Evolutionary conservation across 2,888 invertebrate genomes (phyloP).

Genomic region (Drosophila picticornis): DNA sequence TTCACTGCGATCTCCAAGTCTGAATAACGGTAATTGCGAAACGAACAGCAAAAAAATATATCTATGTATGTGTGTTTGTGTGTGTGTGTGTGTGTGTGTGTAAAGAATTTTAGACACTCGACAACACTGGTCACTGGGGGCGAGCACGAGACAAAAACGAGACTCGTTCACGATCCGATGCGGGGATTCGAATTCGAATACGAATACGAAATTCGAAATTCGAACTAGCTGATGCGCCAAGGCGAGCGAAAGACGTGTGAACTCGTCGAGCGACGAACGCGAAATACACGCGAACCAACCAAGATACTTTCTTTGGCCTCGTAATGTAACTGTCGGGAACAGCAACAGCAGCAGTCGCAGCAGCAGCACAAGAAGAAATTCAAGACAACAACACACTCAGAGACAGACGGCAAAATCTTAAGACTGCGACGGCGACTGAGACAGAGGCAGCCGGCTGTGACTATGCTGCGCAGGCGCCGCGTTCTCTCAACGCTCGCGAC

Average conservation of each 20-base stretch:
- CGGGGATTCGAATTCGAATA: conserved; percentile 38
- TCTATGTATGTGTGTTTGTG: conserved; percentile 13
- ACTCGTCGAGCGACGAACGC: conserved; percentile 85
- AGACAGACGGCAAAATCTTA: conserved; percentile 37
- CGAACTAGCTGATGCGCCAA: conserved; percentile 52
- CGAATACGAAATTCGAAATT: conserved; percentile 37
- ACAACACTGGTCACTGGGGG: conserved; percentile 36
- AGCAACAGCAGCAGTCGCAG: conserved; percentile 66
- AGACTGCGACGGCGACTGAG: conserved; percentile 37
- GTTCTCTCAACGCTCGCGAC: conserved; percentile 42
- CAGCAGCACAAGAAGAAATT: conserved; percentile 59
- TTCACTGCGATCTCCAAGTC: conserved; percentile 62
- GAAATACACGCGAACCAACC: conserved; percentile 84
- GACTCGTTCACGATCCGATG: conserved; percentile 55
- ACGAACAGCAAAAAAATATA: conserved; percentile 53
- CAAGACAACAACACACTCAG: conserved; percentile 60
- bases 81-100: background rate
- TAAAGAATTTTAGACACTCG: conserved; percentile 51
- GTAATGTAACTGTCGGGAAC: conserved; percentile 80
- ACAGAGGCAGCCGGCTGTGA: conserved; percentile 54
- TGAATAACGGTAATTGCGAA: conserved; percentile 69
- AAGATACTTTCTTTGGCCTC: conserved; percentile 85
- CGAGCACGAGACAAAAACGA: conserved; percentile 61
- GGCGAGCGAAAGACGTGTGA: conserved; percentile 83
- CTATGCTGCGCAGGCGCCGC: conserved; percentile 56